phyloP scores from a whole-genome alignment of 2,888 invertebrate genomes.

The Macrosiphum euphorbiae region DNA sequence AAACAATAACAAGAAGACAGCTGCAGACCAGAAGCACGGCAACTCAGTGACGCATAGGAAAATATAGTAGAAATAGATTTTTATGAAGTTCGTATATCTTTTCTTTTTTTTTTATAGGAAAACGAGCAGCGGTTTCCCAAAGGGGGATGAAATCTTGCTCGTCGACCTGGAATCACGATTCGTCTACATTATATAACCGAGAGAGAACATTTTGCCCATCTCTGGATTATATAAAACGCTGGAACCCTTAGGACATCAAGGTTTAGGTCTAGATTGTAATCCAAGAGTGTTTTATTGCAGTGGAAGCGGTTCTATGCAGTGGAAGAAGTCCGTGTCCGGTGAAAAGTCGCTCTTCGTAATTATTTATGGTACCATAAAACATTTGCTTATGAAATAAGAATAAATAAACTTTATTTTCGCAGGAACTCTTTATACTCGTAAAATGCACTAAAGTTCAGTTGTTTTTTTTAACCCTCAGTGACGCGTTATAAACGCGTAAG shows the following conservation, averaged over 20 bases:
- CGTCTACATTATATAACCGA: not conserved
- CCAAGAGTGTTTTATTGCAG: conserved; percentile 55
- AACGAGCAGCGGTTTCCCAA: not conserved
- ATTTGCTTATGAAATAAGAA: conserved; percentile 52
- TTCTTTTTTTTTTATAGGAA: not conserved
- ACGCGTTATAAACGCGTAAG: conserved; percentile 10
- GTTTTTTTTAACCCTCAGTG: not conserved
- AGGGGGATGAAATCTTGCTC: not conserved
- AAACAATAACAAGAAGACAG: not conserved
- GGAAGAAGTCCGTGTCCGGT: conserved; percentile 43
- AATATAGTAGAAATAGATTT: conserved; percentile 3
- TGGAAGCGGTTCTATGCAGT: not conserved
- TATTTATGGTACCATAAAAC: conserved; percentile 50
- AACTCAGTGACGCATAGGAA: not conserved
- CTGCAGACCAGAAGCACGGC: not conserved
- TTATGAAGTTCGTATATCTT: not conserved
- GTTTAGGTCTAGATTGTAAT: conserved; percentile 37
- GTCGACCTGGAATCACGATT: conserved; percentile 45
- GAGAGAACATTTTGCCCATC: not conserved
- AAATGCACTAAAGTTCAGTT: conserved; percentile 35
- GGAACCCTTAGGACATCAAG: not conserved
- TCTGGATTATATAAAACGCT: conserved; percentile 28
- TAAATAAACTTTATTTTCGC: conserved; percentile 46
- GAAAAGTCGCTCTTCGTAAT: conserved; percentile 53
- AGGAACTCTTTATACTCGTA: conserved; percentile 32